Evolutionary conservation across 2,113 vertebrate species (phyloP).

Genomic region (Anoplopoma fimbria): DNA sequence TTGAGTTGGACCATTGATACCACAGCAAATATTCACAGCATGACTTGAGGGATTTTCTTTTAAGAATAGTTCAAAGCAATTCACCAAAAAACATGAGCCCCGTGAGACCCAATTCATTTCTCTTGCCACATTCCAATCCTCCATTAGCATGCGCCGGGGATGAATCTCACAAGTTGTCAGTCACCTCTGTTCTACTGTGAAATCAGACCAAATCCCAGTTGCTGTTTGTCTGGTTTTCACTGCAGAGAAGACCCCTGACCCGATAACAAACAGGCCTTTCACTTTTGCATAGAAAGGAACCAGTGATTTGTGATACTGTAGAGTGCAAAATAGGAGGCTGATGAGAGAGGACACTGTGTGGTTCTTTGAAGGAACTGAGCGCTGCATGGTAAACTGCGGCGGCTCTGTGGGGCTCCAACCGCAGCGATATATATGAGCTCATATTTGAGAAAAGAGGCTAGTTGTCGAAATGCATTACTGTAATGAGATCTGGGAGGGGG

Average conservation of each 20-base stretch:
- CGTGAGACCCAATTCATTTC: conserved; percentile 60
- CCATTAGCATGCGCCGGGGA: conserved; percentile 61
- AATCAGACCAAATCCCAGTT: conserved; percentile 66
- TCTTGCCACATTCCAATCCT: conserved; percentile 53
- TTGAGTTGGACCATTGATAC: conserved; percentile 49
- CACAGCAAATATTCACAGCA: conserved; percentile 62
- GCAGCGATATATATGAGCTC: conserved; percentile 44
- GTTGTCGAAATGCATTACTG: conserved; percentile 70
- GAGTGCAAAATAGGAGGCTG: conserved; percentile 30
- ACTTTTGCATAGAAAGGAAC: conserved; percentile 22
- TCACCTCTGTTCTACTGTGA: conserved; percentile 68
- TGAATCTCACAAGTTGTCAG: conserved; percentile 64
- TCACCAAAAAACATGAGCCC: conserved; percentile 49
- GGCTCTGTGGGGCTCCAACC: conserved; percentile 41
- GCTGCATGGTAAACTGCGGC: conserved; percentile 45
- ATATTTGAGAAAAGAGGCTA: conserved; percentile 59
- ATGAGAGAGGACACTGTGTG: conserved; percentile 57
- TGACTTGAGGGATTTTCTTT: conserved; percentile 69
- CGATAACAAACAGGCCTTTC: conserved; percentile 34
- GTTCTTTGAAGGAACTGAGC: conserved; percentile 52
- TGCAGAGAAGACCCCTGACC: conserved; percentile 40
- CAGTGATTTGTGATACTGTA: conserved; percentile 27
- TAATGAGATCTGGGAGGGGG: conserved; percentile 57
- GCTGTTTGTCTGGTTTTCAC: conserved; percentile 48
- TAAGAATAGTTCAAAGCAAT: conserved; percentile 68